Evolutionary conservation across 2,797 vertebrate genomes (phyloP).

Genomic region (Gobio occitaniae): DNA sequence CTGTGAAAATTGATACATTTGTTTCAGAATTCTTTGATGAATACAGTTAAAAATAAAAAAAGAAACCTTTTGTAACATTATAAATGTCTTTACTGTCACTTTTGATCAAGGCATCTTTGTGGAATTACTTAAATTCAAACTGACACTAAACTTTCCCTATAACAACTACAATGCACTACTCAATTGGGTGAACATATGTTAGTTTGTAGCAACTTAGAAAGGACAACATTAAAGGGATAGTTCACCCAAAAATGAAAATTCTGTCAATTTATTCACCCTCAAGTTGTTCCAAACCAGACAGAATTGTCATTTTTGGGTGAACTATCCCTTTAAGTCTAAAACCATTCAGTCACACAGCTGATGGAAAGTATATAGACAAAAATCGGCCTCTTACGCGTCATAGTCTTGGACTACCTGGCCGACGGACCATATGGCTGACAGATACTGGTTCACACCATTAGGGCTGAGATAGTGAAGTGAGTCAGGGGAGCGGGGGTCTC

Average conservation of each 20-base stretch:
- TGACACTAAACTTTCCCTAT: background rate
- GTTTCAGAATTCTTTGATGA: background rate
- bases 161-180: background rate
- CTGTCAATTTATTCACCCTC: too few relatives aligned
- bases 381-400: conserved; percentile 79
- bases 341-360: background rate
- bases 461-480: conserved; percentile 92
- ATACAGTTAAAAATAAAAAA: background rate
- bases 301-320: too few relatives aligned
- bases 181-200: background rate
- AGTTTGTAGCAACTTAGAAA: background rate
- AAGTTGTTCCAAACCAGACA: too few relatives aligned
- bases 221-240: too few relatives aligned
- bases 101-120: background rate
- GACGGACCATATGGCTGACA: conserved; percentile 91
- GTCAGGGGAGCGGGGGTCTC: conserved; percentile 88
- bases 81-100: background rate
- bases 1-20: background rate
- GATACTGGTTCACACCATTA: conserved; percentile 91
- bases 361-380: background rate
- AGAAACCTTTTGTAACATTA: background rate
- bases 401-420: conserved; percentile 94
- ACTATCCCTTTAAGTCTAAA: too few relatives aligned
- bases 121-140: background rate
- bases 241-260: too few relatives aligned